These are phyloP conservation scores for Archegozetes longisetosus DNA, from an alignment of 1,140 invertebrate genomes.

Conservation along the genomic window DNA sequence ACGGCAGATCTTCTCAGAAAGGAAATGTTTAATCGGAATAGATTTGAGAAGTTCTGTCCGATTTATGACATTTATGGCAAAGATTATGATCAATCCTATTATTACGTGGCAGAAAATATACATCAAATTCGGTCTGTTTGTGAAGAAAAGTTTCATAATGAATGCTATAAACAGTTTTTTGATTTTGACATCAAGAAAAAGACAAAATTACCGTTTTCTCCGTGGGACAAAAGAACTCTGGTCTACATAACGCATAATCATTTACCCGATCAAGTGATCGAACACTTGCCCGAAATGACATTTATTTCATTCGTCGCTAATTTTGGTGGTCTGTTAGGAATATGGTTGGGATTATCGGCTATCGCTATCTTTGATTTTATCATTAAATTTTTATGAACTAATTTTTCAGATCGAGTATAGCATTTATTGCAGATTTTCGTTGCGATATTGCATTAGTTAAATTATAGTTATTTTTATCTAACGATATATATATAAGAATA, in stretches of 20 bases:
- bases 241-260: background rate
- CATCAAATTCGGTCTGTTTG: background rate
- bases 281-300: background rate
- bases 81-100: background rate
- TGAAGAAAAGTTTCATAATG: background rate
- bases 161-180: background rate
- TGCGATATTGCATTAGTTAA: no score
- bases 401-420: no score
- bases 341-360: background rate
- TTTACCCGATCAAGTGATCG: background rate
- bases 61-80: background rate
- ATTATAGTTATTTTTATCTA: no score
- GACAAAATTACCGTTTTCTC: background rate
- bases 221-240: background rate
- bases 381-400: background rate
- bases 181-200: background rate
- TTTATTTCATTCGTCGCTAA: background rate
- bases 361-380: slow-evolving; percentile 4
- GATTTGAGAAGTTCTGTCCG: background rate
- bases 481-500: no score
- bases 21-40: background rate
- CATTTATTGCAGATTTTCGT: no score
- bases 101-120: background rate
- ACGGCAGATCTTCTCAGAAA: background rate
- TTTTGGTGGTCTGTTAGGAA: background rate